Evolutionary conservation across 1,140 invertebrate species (phyloP), one percentile per base, ranked within the genome.

Genomic region (Drosophila carrolli): DNA sequence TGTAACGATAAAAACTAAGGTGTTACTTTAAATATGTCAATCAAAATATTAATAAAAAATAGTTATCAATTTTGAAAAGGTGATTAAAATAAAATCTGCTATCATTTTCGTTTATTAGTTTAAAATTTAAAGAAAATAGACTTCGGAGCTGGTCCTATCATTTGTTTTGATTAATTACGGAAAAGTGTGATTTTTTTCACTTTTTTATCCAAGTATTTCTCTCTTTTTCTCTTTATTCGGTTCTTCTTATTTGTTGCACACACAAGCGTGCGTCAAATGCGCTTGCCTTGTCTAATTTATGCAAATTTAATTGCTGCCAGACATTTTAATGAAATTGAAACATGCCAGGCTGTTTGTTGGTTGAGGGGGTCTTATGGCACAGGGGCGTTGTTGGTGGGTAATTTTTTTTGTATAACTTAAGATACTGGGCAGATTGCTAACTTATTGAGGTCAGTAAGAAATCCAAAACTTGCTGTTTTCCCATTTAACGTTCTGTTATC

Each of bases 291-390:
- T 86, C 65, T 78, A 78, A 85, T 86, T 86, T 86, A 85, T 86
- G 82, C 78, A 81, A 85, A 85, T 82, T 86, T 86, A 78, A 86
- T 85, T 85, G 82, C 61, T 57, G 54, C 63, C 77, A 78, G 77
- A 74, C 78, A 75, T 78, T 81, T 77, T 71, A 81, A 82, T 78
- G 61, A 82, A 78, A 62, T 74, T 60, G 50, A 78, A 68, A 68
- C 61, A 68, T 67, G 59, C 55, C 55, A 32, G 10, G 51, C 29
- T n/a, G 14, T 13, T 46, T 11, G 23, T 14, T 9, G 27, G 55
- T 13, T 53, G 29, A 41, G n/a, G 35, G 53, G 23, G 27, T 16
- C 5, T 14, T 40, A 16, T 3, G 4, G 8, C 2, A 14, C 19
- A 29, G 48, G 40, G 29, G 61, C 35, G 63, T 37, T 23, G 55